Conservation (phyloP, 30 jellyfish, hydroid and myxozoan genomes). For the Morbakka virulenta region DNA sequence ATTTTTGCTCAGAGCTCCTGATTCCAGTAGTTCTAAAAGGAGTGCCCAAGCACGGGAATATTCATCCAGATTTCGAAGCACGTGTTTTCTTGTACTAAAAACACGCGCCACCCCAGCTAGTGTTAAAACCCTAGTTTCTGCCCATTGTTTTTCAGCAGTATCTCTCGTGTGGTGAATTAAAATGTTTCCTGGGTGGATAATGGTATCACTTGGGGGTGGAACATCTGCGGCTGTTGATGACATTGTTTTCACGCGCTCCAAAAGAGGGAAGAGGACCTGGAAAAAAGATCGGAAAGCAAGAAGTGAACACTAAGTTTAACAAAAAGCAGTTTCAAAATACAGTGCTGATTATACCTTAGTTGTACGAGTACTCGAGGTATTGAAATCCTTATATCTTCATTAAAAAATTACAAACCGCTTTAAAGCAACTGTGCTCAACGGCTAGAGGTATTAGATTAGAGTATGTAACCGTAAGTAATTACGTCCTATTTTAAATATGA, state of each 20-base stretch:
- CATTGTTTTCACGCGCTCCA: conserved; percentile 84
- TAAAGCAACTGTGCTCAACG: too few relatives aligned
- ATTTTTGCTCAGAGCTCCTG: conserved; percentile 80
- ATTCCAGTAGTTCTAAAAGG: conserved; percentile 80
- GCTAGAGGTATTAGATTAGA: too few relatives aligned
- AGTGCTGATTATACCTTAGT: too few relatives aligned
- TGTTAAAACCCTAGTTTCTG: conserved; percentile 90
- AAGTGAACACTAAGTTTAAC: too few relatives aligned
- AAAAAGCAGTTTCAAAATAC: background rate
- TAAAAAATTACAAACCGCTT: too few relatives aligned
- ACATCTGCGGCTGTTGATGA: conserved; percentile 96
- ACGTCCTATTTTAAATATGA: too few relatives aligned
- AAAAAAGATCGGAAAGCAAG: background rate
- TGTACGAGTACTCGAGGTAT: too few relatives aligned
- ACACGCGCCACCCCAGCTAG: conserved; percentile 96
- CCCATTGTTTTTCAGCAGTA: conserved; percentile 99
- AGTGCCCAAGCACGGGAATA: conserved; percentile 97
- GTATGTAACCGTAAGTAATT: too few relatives aligned
- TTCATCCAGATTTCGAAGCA: conserved; percentile 55
- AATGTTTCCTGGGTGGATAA: conserved; percentile 77
- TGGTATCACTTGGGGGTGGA: conserved; percentile 94
- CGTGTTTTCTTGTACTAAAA: conserved; percentile 70
- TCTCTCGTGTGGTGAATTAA: conserved; percentile 92
- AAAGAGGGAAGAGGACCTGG: conserved; percentile 82
- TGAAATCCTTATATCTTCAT: too few relatives aligned